Base-by-base conservation (phyloP, 2,888 invertebrate species). In the Lepidocyrtoides sp. region DNA sequence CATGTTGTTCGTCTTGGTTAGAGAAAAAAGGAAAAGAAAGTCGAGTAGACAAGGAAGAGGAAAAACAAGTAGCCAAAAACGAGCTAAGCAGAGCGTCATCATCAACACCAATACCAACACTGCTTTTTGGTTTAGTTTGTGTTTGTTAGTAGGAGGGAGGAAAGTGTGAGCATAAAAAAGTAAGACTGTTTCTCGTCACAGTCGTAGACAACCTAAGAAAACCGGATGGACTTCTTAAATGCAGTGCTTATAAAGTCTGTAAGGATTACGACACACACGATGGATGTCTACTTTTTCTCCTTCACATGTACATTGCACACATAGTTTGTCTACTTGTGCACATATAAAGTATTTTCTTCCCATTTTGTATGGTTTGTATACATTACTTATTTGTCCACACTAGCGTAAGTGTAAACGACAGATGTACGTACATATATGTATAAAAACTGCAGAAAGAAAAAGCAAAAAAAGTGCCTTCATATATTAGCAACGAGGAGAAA, bases 141-240 rank as follows among this genome's bases (percentile, higher is more conserved):
- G 23, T 44, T 1, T 41, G 23, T 72, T n/a, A n/a, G n/a, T n/a
- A n/a, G n/a, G n/a, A n/a, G 17, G 12, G 41, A 14, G 14, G 17
- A n/a, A 20, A 14, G 20, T 7, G 41, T 2, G 60, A 44, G 66
- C 26, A 36, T 44, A 44, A 26, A 44, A 83, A 41, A 44, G 66
- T 69, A 17, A 57, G 54, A 84, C 84, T 20, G 41, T 54, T 41
- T 51, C 84, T 84, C 72, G 84, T 84, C 84, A 72, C 60, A 60
- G 2, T 23, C 60, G 26, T 17, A 23, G 5, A 60, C 12, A 20
- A 3, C 23, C 20, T 23, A 63, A 41, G 48, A 51, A 17, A 26
- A 79, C 79, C 63, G 63, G 79, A 79, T 79, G 86, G 60, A 77
- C n/a, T n/a, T n/a, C 77, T 86, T 75, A 60, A 85, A 26, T 66